Conservation (phyloP, 2,113 vertebrate genomes). For the Narcine bancroftii region DNA sequence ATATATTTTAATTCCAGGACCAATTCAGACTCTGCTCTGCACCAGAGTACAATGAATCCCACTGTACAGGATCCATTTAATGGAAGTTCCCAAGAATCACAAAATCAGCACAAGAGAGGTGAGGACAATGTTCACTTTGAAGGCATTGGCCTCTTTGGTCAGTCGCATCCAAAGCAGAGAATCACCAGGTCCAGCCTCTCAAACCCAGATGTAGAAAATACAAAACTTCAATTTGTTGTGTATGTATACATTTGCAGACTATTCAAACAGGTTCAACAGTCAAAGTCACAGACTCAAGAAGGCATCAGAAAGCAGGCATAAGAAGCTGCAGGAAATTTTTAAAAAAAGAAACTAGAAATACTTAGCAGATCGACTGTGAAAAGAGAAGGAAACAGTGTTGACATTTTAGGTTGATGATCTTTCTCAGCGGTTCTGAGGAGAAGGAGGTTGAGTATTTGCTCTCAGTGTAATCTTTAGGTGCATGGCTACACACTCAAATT, state of each 20-base stretch:
- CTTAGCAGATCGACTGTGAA: too few relatives aligned
- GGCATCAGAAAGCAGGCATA: too few relatives aligned
- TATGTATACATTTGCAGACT: neutral
- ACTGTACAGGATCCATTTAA: slow-evolving; percentile 75
- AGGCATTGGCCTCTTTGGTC: neutral
- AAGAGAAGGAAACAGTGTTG: too few relatives aligned
- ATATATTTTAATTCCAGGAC: slow-evolving; percentile 62
- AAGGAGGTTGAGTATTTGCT: too few relatives aligned
- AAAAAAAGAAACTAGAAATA: too few relatives aligned
- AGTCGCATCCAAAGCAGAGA: neutral
- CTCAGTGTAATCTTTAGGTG: neutral
- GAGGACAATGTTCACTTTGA: slow-evolving; percentile 37
- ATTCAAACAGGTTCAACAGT: neutral
- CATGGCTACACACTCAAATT: neutral
- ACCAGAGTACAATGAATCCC: slow-evolving; percentile 90
- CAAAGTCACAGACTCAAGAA: neutral
- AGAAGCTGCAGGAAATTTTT: too few relatives aligned
- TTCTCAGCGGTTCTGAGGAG: neutral
- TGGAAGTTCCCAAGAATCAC: slow-evolving; percentile 79
- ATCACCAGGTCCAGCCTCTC: neutral
- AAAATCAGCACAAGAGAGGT: slow-evolving; percentile 93
- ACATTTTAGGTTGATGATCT: too few relatives aligned
- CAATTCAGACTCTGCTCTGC: slow-evolving; percentile 93
- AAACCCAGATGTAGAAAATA: neutral
- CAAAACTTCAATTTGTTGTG: neutral